A percentile compares a stretch with the other conserved stretches of the same genome.
Conservation (phyloP, 2,797 vertebrate species). For the Falco columbarius region DNA sequence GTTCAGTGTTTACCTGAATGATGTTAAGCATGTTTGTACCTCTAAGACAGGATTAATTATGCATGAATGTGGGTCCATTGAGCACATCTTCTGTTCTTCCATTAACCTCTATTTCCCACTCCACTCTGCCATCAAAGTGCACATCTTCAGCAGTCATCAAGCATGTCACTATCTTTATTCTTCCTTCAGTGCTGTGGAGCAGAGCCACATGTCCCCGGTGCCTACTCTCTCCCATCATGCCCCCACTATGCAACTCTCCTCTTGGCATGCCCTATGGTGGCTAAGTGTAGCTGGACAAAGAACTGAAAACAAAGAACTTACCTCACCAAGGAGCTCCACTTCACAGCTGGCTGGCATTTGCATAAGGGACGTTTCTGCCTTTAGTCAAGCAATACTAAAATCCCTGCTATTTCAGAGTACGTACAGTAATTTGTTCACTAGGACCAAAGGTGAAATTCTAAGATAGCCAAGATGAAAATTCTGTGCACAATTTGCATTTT, state of each 20-base stretch:
- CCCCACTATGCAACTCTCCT: neutral
- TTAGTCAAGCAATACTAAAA: neutral
- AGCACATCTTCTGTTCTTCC: neutral
- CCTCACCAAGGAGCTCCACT: neutral
- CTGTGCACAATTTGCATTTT: neutral
- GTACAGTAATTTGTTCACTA: neutral
- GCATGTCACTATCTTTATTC: neutral
- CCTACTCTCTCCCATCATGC: neutral
- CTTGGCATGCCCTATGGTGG: no score
- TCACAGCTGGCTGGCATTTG: neutral
- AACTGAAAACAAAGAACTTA: neutral
- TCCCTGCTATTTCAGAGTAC: neutral
- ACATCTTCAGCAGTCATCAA: neutral
- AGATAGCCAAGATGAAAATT: neutral
- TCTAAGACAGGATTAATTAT: neutral
- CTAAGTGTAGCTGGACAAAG: neutral
- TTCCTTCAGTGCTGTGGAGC: neutral
- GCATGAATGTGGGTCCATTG: neutral
- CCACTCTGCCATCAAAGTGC: rapidly evolving
- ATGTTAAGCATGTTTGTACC: neutral
- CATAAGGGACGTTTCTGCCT: neutral
- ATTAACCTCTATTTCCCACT: neutral
- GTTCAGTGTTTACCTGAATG: neutral
- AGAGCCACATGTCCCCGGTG: rapidly evolving
- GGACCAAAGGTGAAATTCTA: neutral